Percentiles rank a stretch among this genome's conserved stretches.
Conservation (phyloP, 1,140 invertebrate genomes). For the Lanistes nyassanus region DNA sequence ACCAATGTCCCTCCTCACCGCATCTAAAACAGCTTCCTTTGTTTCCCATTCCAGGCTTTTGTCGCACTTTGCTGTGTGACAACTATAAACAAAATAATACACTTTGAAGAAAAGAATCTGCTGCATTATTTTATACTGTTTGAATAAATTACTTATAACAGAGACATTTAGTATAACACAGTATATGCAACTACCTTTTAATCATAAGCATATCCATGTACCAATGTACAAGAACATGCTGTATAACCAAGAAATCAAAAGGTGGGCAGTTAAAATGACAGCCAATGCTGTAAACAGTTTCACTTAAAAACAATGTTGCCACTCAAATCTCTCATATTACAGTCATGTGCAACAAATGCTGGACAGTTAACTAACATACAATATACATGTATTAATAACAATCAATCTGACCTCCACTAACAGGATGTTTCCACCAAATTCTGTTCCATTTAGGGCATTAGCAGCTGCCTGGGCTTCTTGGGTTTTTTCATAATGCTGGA, state of each 20-base stretch:
- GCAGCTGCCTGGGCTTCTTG: slow-evolving; percentile 90
- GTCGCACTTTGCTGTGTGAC: slow-evolving; percentile 89
- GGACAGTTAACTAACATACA: not conserved
- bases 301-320: too few species aligned
- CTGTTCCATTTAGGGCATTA: slow-evolving; percentile 87
- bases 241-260: not conserved
- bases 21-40: slow-evolving; percentile 94
- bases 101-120: too few species aligned
- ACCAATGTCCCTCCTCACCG: slow-evolving; percentile 93
- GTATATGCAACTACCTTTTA: too few species aligned
- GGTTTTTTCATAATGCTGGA: slow-evolving; percentile 91
- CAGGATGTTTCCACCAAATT: slow-evolving; percentile 87
- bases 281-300: too few species aligned
- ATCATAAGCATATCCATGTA: too few species aligned
- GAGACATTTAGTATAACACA: too few species aligned
- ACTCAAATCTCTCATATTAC: not conserved
- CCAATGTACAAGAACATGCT: not conserved
- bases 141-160: too few species aligned
- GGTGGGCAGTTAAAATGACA: not conserved
- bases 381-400: not conserved
- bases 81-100: slow-evolving; percentile 76
- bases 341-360: not conserved
- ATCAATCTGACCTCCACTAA: slow-evolving; percentile 83
- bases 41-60: slow-evolving; percentile 93
- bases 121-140: too few species aligned